Conservation (phyloP, 2,888 invertebrate genomes). For the Loripinus fragilis region DNA sequence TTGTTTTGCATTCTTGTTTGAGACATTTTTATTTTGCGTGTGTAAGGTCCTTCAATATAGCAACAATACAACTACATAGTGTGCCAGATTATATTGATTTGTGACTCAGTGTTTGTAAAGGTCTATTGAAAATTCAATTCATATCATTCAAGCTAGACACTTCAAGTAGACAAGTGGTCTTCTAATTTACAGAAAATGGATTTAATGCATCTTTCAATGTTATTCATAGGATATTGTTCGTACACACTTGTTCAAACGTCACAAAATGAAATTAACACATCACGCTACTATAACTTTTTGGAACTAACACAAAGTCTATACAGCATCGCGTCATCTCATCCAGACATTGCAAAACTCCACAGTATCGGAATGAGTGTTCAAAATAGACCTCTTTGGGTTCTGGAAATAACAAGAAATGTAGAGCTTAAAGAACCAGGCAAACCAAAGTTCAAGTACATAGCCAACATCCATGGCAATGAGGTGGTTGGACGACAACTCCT, state of each 20-base stretch:
- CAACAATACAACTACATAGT: too few species aligned
- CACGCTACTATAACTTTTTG: conserved; percentile 73
- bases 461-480: conserved; percentile 81
- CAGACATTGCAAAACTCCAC: conserved; percentile 74
- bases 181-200: too few species aligned
- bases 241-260: conserved; percentile 15
- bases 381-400: conserved; percentile 70
- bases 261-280: conserved; percentile 63
- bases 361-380: conserved; percentile 76
- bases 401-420: conserved; percentile 78
- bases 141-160: too few species aligned
- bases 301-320: conserved; percentile 68
- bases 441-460: conserved; percentile 80
- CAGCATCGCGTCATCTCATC: conserved; percentile 63
- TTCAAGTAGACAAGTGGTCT: too few species aligned
- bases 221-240: conserved; percentile 22
- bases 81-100: too few species aligned
- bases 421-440: conserved; percentile 71
- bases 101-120: too few species aligned
- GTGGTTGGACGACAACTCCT: conserved; percentile 93
- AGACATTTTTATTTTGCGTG: too few species aligned
- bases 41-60: too few species aligned
- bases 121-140: too few species aligned
- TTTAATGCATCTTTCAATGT: conserved; percentile 2
- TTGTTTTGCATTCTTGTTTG: too few species aligned